A percentile compares a stretch with the other conserved stretches of the same genome.
Conservation (phyloP, 2,113 vertebrate species). For the Oxyura jamaicensis region DNA sequence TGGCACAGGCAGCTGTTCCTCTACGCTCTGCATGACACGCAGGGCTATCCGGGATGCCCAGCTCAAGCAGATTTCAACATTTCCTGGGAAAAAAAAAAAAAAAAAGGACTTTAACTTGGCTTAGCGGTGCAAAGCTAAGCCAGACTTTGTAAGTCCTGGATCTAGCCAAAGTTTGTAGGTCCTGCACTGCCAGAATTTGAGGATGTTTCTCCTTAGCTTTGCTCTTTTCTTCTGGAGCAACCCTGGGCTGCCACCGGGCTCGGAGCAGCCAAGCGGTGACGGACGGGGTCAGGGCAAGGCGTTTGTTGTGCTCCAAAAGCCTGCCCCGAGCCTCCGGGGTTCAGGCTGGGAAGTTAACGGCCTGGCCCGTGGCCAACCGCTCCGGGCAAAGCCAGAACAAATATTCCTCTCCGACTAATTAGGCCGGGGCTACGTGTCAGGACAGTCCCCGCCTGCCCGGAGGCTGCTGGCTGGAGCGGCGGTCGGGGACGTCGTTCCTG, state of each 20-base stretch:
- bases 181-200: neutral
- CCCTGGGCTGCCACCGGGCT: fast-evolving
- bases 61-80: neutral
- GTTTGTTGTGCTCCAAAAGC: neutral
- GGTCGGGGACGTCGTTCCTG: neutral
- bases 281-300: neutral
- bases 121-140: neutral
- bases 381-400: neutral
- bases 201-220: neutral
- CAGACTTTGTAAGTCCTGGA: neutral
- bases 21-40: neutral
- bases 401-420: neutral
- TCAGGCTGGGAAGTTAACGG: neutral
- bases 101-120: neutral
- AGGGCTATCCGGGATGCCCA: neutral
- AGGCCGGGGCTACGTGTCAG: neutral
- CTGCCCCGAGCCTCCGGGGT: neutral
- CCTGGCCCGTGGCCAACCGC: neutral
- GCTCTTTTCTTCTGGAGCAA: neutral
- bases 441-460: neutral
- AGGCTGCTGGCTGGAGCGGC: neutral
- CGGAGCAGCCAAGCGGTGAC: neutral
- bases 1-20: neutral
- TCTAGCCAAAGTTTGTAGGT: neutral
- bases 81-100: neutral